Base-by-base conservation (phyloP, 2,888 invertebrate species). In the Yponomeuta plumbellus region DNA sequence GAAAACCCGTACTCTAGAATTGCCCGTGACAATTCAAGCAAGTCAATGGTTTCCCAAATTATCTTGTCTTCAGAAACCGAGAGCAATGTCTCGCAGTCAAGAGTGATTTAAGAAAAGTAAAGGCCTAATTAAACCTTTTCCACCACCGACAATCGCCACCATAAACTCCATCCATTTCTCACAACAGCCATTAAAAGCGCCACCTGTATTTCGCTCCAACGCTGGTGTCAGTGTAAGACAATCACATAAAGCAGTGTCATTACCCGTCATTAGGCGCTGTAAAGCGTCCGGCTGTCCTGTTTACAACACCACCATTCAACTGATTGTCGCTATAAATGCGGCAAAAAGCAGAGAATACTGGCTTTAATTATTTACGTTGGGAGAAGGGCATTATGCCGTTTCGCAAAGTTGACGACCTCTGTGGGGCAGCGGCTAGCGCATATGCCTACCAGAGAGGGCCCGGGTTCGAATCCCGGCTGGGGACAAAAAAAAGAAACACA, bases 251-350 rank as follows among this genome's bases (percentile, higher is more conserved):
- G 44, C 44, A 52, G 13, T 52, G 44, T 52, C 44, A 52, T 52
- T 52, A 17, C 44, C 44, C 17, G 44, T 52, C 17, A 52, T 52
- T 52, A 52, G 44, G 13, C 13, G 44, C 17, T 52, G 13, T 52
- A 52, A 52, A 52, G 5, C 44, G 44, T 17, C 44, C 17, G 17
- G 44, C 44, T 17, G 44, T 52, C 44, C 4, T 52, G 44, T 52
- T 52, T 52, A 52, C 44, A 52, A 52, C 44, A 52, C 44, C 17
- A 52, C 17, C 6, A 34, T 52, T 5, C 13, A 13, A 17, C 44
- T 52, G 44, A 52, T 52, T 52, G 44, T 52, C 44, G 44, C 44
- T 17, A 52, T 52, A 52, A 52, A 52, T 52, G 44, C 44, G 44
- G 44, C 44, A 13, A 52, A 52, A 52, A 17, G 17, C 44, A 17